These are phyloP conservation scores for Muscicapa striata DNA, from an alignment of 2,797 vertebrate species.

Conservation along the genomic window DNA sequence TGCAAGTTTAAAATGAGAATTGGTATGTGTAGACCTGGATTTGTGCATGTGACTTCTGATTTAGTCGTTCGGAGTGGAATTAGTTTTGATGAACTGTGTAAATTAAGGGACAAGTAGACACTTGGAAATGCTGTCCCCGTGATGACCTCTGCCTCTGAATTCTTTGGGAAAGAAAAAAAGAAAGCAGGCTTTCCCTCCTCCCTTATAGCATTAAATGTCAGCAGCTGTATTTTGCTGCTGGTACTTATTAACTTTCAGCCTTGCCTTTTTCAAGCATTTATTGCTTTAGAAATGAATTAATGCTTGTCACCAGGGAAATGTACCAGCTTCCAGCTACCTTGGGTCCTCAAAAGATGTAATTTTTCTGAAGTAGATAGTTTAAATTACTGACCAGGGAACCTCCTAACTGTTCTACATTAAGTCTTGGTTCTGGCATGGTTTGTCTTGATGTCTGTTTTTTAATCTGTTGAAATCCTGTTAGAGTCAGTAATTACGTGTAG, in stretches of 20 bases:
- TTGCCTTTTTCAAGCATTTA: conserved; percentile 23
- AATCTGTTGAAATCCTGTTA: background rate
- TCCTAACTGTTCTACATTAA: background rate
- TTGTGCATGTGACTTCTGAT: background rate
- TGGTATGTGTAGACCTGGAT: rapidly evolving
- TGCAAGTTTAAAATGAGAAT: background rate
- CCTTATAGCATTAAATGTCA: conserved; percentile 30
- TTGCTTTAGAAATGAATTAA: conserved; percentile 25
- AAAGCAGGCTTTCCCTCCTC: background rate
- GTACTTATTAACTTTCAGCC: conserved; percentile 38
- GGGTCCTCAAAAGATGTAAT: background rate
- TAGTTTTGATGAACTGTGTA: background rate
- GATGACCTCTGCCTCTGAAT: conserved; percentile 20
- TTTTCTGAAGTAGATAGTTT: background rate
- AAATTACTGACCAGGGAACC: background rate
- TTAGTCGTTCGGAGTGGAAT: background rate
- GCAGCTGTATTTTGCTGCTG: conserved; percentile 47
- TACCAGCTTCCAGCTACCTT: background rate
- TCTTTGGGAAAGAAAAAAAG: background rate
- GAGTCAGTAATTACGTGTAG: rapidly evolving
- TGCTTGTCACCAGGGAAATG: background rate
- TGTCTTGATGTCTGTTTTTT: background rate
- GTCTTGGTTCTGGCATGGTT: background rate
- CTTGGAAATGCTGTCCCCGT: background rate
- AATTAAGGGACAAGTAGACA: background rate